Evolutionary conservation across 2,113 vertebrate species (phyloP).

Genomic region (Hyaena hyaena): DNA sequence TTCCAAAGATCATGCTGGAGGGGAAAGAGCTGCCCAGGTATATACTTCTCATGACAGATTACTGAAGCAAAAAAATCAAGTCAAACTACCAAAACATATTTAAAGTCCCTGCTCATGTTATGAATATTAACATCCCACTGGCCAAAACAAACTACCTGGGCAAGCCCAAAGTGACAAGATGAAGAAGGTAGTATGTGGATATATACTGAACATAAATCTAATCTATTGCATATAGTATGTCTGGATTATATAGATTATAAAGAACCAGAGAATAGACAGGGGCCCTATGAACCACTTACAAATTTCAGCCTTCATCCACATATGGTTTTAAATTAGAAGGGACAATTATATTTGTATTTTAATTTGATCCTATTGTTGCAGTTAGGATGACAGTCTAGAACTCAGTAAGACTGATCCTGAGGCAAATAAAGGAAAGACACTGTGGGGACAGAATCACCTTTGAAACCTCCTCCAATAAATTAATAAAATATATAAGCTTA

Average conservation of each 20-base stretch:
- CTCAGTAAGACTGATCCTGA: background rate
- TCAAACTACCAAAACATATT: background rate
- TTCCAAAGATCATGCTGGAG: background rate
- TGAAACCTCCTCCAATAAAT: background rate
- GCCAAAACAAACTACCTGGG: background rate
- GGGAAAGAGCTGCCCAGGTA: background rate
- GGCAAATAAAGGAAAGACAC: background rate
- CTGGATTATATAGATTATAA: background rate
- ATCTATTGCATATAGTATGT: background rate
- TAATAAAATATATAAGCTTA: background rate
- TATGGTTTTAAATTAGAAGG: background rate
- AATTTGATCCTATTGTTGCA: background rate
- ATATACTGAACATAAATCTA: background rate
- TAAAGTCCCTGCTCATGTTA: background rate
- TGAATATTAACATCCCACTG: background rate
- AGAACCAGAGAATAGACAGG: background rate
- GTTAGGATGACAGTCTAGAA: background rate
- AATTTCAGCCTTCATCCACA: background rate
- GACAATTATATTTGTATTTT: background rate
- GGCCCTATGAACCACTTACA: background rate
- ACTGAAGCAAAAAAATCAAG: background rate
- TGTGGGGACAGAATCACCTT: background rate
- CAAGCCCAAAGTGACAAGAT: background rate
- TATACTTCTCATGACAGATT: background rate
- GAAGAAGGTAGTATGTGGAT: background rate